A percentile compares a stretch with the other conserved stretches of the same genome.
phyloP scores from a whole-genome alignment of 2,888 invertebrate species.

The Herminia tarsipennalis region DNA sequence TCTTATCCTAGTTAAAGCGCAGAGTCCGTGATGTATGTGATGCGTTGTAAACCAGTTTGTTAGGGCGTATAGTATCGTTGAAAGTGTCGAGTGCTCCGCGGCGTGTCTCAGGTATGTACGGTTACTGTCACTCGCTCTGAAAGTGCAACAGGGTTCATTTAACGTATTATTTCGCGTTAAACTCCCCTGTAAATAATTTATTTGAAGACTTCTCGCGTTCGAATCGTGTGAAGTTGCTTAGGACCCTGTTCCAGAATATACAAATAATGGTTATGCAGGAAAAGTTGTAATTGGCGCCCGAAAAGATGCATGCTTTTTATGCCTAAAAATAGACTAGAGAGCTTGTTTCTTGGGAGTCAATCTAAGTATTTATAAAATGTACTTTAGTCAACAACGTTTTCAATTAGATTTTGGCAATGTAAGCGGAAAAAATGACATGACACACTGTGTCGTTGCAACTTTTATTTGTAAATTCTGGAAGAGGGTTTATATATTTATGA shows the following conservation, averaged over 20 bases:
- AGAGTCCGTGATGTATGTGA: slow-evolving; percentile 65
- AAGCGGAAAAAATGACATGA: background rate
- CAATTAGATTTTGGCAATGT: too few species aligned
- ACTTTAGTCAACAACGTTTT: too few species aligned
- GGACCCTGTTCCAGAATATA: background rate
- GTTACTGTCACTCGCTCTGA: slow-evolving; percentile 42
- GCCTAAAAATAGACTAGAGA: too few species aligned
- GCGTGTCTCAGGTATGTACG: slow-evolving; percentile 75
- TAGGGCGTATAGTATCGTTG: slow-evolving; percentile 64
- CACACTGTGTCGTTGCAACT: background rate
- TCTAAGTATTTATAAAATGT: too few species aligned
- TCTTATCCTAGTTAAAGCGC: slow-evolving; percentile 65
- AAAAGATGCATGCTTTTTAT: too few species aligned
- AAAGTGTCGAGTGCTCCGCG: slow-evolving; percentile 73
- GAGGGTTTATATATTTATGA: slow-evolving; percentile 59
- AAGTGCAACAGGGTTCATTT: slow-evolving; percentile 76
- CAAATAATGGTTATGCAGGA: too few species aligned
- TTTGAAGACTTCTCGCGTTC: slow-evolving; percentile 51
- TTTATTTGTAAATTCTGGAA: slow-evolving; percentile 1
- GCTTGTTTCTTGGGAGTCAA: too few species aligned
- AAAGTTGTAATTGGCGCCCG: too few species aligned
- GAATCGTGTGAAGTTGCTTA: slow-evolving; percentile 52
- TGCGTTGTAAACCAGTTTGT: slow-evolving; percentile 65
- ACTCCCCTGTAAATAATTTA: slow-evolving; percentile 58
- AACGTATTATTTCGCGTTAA: slow-evolving; percentile 52